Base-by-base conservation (phyloP, 2,797 vertebrate species). In the Rhyacichthys aspro region DNA sequence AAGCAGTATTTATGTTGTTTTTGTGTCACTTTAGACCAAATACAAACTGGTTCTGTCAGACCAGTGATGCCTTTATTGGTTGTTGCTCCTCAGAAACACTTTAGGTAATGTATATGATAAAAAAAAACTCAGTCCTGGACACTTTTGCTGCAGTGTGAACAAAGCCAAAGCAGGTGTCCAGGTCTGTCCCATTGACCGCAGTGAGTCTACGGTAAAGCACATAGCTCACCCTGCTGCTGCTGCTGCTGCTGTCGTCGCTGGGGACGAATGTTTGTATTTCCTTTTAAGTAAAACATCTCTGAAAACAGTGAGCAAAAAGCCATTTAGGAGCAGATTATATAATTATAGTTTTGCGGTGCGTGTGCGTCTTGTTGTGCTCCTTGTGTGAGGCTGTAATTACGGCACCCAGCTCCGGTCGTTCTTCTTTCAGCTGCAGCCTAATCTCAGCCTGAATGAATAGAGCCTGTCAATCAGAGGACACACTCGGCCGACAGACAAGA, bases 381-480 rank as follows among this genome's bases (percentile, higher is more conserved):
- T 84, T 70, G 76, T 80, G 73, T 55, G 38, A 81, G 78, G 85
- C 89, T 74, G 71, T 89, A 89, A 90, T 92, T 89, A 88, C 83
- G 18, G 42, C 55, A 45, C 54, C 15, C 54, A 34, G 23, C 23
- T 28, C 17, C 17, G 17, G 10, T 14, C 37, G 10, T 11, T 14
- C 37, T n/a, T 64, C 18, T 39, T 45, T 47, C 56, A 39, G 56
- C 42, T 43, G 38, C 55, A 18, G 83, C 79, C 83, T 90, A 90
- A 93, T 91, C 85, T 86, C 87, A 83, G 85, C 78, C 58, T 63
- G 78, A 74, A 84, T 91, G 89, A 93, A 92, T 91, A 81, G 86
- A 87, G 81, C 76, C 86, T 91, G 90, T 89, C 92, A 91, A 84
- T 92, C 91, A 91, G 66, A 79, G 45, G 81, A 63, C 72, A 78